Base-by-base conservation (phyloP, 2,888 invertebrate species). In the Papilio gigon region DNA sequence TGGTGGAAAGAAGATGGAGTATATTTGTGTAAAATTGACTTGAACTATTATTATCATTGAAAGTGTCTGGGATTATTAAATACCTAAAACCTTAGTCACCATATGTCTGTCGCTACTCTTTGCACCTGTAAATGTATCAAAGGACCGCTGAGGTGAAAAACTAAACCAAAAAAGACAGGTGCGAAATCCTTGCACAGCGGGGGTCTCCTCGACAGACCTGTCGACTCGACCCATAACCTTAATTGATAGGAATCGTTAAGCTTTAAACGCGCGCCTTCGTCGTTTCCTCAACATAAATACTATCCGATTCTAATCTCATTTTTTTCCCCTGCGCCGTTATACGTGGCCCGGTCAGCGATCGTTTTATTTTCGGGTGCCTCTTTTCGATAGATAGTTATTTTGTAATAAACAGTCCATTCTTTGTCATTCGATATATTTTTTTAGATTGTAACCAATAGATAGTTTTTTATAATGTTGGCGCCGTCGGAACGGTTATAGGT, bases 171-270 rank as follows among this genome's bases (percentile, higher is more conserved):
- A 76, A 73, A 73, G 78, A 78, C 79, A 80, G 79, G 79, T 80
- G 79, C 79, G 78, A 92, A 89, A 91, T 90, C 89, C 84, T 85
- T 75, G 73, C 88, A 71, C 90, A 79, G 85, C 81, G 89, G 92
- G 91, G 89, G 89, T 86, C 85, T 83, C 74, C 76, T 80, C 60
- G 77, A 82, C 83, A 77, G 80, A 75, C 78, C 81, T 81, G 84
- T 84, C 88, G 84, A 82, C 81, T 87, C 85, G 80, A 83, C 87
- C 89, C 87, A 89, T 89, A 90, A 90, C 90, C 89, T 88, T 91
- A 92, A 91, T 92, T 91, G 92, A 92, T 92, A 90, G 91, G 85
- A 88, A 91, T 92, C 91, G 91, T 90, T 90, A 89, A 89, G 86
- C 91, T 89, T 90, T 88, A 90, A 88, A 85, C 86, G 87, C 85